Evolutionary conservation across 2,888 invertebrate species (phyloP), one percentile per base, ranked within the genome.

Genomic region (Eupithecia insigniata): DNA sequence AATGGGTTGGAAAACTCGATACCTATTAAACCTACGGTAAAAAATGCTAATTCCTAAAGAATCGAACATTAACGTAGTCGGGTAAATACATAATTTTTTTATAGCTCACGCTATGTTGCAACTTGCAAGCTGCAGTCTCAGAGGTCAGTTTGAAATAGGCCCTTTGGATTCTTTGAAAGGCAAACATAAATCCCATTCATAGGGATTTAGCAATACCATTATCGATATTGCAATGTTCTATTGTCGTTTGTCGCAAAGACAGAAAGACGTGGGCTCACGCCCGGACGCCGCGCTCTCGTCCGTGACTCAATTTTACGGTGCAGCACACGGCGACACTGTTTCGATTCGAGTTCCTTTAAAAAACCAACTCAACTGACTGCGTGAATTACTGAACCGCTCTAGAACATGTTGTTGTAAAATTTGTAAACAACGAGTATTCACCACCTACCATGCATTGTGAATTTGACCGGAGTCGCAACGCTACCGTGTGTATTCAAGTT

Each of bases 291-390:
- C 79, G 84, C 90, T 83, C 83, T 90, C 87, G 80, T 76, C 85
- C 90, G 81, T 87, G 83, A 81, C 83, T 82, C 84, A 88, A 91
- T 91, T 91, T 90, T 85, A 89, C 90, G 90, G 85, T 86, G 82
- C 80, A 82, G 82, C 83, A 84, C 84, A 82, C 88, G 77, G 85
- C 83, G 86, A 88, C 87, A 87, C 83, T 82, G 83, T 84, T 84
- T 85, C 82, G 82, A 82, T 84, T 85, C 82, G 82, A 82, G 79
- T 84, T 81, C 81, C 78, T 81, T 81, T 78, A 76, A 77, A 84
- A 82, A 80, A 78, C 46, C 26, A 51, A 51, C 71, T 70, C 61
- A 70, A 28, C 74, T 79, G 78, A 78, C 76, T 74, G 70, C 72
- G 75, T 78, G 74, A 81, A 81, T 81, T 79, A 78, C 78, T 76